These are phyloP conservation scores for Hanleya hanleyi DNA, from an alignment of 2,888 invertebrate species.

Conservation along the genomic window DNA sequence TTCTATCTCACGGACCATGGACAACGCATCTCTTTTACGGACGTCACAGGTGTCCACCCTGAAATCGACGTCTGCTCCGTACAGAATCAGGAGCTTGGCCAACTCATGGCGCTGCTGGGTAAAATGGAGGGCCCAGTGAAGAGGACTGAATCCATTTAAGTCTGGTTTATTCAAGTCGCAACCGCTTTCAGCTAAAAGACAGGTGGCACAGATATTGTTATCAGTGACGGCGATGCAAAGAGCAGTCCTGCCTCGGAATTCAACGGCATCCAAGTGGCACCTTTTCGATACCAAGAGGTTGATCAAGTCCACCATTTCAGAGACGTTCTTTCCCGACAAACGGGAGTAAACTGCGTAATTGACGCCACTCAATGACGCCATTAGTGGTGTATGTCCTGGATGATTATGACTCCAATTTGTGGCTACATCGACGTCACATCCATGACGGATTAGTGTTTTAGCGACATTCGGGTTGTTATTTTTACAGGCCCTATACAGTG, in stretches of 20 bases:
- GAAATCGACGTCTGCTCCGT: conserved; percentile 31
- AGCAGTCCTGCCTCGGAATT: conserved; percentile 37
- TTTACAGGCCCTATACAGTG: conserved; percentile 40
- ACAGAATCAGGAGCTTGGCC: conserved; percentile 34
- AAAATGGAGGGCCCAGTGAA: conserved; percentile 32
- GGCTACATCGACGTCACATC: conserved; percentile 28
- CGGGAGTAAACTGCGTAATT: neutral
- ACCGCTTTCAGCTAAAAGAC: conserved; percentile 32
- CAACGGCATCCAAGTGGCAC: conserved; percentile 33
- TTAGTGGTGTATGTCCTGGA: conserved; percentile 31
- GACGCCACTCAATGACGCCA: conserved; percentile 34
- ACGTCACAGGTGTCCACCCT: neutral
- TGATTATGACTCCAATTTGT: conserved; percentile 19
- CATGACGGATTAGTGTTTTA: conserved; percentile 21
- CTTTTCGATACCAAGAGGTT: conserved; percentile 31
- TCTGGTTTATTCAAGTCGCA: conserved; percentile 34
- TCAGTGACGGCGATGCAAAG: conserved; percentile 35
- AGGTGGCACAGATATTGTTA: conserved; percentile 30
- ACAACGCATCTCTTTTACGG: neutral
- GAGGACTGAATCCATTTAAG: conserved; percentile 31
- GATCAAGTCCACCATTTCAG: conserved; percentile 33
- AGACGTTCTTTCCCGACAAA: neutral
- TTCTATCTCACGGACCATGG: neutral
- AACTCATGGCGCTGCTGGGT: conserved; percentile 29
- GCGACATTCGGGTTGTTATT: conserved; percentile 24